Conservation (phyloP, 2,797 vertebrate genomes). For the Propithecus deckenii region DNA sequence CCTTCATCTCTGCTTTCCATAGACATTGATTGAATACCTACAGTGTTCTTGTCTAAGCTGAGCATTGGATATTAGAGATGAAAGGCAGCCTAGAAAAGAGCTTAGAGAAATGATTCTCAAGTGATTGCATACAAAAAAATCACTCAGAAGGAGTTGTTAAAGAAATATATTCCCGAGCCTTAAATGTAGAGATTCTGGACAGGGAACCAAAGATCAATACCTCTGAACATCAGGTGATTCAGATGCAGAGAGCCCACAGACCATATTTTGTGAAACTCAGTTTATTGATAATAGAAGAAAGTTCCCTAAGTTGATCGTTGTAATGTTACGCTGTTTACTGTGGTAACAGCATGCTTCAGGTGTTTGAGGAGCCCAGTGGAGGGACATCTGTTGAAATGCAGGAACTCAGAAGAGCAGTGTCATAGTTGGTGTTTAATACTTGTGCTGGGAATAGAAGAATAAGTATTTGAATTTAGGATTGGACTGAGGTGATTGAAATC, state of each 20-base stretch:
- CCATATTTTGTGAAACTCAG: background rate
- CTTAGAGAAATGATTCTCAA: background rate
- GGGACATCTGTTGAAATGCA: background rate
- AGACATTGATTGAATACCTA: background rate
- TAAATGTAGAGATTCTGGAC: background rate
- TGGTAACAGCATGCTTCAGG: too few species aligned
- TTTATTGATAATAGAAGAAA: background rate
- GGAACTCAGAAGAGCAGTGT: background rate
- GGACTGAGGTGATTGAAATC: background rate
- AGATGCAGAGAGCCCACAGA: background rate
- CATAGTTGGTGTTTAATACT: background rate
- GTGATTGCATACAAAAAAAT: background rate
- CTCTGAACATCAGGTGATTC: background rate
- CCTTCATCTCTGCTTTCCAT: slow-evolving; percentile 39
- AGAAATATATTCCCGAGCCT: background rate
- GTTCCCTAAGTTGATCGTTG: background rate
- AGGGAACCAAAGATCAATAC: background rate
- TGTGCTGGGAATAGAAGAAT: background rate
- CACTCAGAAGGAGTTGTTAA: background rate
- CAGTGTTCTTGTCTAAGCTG: background rate
- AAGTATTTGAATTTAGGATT: background rate
- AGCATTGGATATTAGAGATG: background rate
- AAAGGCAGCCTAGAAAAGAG: background rate
- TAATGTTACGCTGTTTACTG: background rate
- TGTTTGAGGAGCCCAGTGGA: background rate